Percentiles rank a stretch among this genome's conserved stretches.
Evolutionary conservation across 2,888 invertebrate genomes (phyloP).

Genomic region (Galeruca laticollis): DNA sequence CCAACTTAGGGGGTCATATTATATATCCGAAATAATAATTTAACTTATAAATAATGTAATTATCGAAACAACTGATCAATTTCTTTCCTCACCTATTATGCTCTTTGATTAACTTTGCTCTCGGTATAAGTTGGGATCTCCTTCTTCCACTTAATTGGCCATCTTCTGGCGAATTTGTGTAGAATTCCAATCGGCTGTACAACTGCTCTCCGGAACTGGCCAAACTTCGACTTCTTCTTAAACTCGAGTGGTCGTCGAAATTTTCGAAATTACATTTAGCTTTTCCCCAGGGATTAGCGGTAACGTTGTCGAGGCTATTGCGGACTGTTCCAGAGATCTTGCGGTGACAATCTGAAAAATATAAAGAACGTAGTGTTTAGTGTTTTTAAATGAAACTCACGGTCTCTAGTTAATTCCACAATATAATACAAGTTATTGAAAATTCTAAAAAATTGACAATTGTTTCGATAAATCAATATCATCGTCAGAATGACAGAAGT

Average conservation of each 20-base stretch:
- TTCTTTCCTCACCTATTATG: slow-evolving; percentile 12
- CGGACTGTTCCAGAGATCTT: slow-evolving; percentile 39
- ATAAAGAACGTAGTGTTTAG: background rate
- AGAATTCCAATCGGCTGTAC: slow-evolving; percentile 75
- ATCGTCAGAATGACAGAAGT: no score
- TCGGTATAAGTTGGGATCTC: slow-evolving; percentile 82
- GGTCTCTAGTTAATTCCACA: no score
- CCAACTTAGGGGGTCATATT: no score
- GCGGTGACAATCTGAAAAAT: slow-evolving; percentile 8
- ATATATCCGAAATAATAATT: no score
- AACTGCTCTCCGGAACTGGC: slow-evolving; percentile 80
- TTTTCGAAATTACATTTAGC: slow-evolving; percentile 6
- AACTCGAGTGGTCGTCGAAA: slow-evolving; percentile 49
- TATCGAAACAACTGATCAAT: background rate
- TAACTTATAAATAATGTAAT: no score
- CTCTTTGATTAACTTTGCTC: slow-evolving; percentile 83
- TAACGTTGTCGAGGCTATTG: slow-evolving; percentile 64
- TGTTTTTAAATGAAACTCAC: no score
- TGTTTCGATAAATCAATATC: no score
- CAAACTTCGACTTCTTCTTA: slow-evolving; percentile 57
- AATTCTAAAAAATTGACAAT: no score
- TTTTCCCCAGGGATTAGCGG: slow-evolving; percentile 58
- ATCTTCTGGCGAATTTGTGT: slow-evolving; percentile 69
- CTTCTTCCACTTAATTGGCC: slow-evolving; percentile 42
- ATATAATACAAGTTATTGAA: no score